A percentile compares a stretch with the other conserved stretches of the same genome.
Conservation (phyloP, 2,797 vertebrate species). For the Tolypeutes matacus region DNA sequence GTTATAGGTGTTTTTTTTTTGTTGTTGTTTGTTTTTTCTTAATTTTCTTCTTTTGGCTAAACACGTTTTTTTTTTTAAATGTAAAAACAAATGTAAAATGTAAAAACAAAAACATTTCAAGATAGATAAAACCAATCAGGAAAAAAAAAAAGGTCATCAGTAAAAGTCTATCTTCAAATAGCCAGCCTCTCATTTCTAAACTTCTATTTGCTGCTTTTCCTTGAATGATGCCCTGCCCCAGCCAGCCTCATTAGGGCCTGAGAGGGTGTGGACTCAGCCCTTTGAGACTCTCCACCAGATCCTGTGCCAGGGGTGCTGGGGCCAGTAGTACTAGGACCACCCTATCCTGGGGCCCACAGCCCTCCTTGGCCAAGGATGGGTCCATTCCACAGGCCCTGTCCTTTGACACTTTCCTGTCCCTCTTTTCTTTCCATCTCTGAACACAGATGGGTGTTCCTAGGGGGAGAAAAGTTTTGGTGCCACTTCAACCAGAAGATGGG, state of each 20-base stretch:
- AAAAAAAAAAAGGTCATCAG: neutral
- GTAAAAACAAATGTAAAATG: neutral
- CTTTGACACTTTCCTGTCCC: neutral
- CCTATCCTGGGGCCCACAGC: no score
- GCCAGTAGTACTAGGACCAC: neutral
- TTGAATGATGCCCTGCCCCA: neutral
- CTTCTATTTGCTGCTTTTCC: neutral
- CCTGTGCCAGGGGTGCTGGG: neutral
- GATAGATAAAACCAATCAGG: neutral
- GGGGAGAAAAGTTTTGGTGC: neutral
- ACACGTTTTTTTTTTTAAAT: neutral
- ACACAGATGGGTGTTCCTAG: neutral
- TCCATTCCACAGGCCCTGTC: neutral
- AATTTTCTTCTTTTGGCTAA: neutral
- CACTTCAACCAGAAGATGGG: neutral
- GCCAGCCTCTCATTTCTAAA: slow-evolving; percentile 8
- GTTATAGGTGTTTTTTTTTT: no score
- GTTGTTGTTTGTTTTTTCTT: no score
- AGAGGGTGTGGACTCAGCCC: neutral
- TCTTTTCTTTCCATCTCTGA: neutral
- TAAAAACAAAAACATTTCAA: neutral
- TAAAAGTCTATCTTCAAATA: neutral
- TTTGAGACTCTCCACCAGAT: neutral
- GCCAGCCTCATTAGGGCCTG: neutral
- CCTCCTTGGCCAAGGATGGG: neutral